phyloP scores from a whole-genome alignment of 2,113 vertebrate genomes.

The Pterocles gutturalis region DNA sequence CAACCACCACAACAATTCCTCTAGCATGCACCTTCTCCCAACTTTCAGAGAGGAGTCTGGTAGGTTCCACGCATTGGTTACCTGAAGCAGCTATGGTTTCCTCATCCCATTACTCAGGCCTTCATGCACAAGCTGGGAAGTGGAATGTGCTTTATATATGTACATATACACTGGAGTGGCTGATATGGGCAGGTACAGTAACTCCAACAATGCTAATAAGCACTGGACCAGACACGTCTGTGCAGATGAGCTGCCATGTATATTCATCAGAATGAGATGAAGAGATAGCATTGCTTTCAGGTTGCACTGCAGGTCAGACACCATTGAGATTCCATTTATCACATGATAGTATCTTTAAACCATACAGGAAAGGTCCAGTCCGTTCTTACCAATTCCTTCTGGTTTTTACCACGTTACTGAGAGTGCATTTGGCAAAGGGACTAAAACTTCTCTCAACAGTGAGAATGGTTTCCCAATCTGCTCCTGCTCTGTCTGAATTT shows the following conservation, averaged over 20 bases:
- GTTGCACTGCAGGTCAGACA: neutral
- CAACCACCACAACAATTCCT: neutral
- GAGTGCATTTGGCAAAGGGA: neutral
- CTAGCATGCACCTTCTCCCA: neutral
- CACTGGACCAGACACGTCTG: neutral
- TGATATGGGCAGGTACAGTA: neutral
- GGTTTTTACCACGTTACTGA: neutral
- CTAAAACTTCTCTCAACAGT: neutral
- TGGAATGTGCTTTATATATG: neutral
- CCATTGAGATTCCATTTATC: neutral
- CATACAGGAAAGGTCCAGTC: neutral
- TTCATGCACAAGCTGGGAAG: neutral
- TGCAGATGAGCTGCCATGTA: neutral
- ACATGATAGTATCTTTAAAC: neutral
- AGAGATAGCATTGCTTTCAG: neutral
- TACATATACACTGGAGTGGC: neutral
- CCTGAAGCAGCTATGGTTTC: neutral
- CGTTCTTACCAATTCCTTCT: neutral
- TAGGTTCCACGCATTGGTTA: neutral
- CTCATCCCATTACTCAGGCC: neutral
- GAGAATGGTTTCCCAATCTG: neutral
- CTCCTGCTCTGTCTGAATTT: neutral
- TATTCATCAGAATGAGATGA: neutral
- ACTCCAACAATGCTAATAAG: neutral
- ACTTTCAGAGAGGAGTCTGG: neutral